Conservation (phyloP, 2,113 vertebrate species). For the Cyrtonyx montezumae region DNA sequence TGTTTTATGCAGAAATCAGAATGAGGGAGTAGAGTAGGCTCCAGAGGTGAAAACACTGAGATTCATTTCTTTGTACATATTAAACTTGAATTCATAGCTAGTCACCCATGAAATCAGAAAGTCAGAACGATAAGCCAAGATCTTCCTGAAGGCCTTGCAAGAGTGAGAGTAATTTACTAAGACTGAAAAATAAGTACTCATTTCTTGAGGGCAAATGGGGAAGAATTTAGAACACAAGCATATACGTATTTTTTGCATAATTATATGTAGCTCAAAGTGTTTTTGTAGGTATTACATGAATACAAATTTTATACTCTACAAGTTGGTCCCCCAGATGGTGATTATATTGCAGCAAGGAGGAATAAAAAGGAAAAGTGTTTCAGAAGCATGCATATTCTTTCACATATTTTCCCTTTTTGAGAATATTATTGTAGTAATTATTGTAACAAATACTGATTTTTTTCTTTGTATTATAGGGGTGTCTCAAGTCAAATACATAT, state of each 20-base stretch:
- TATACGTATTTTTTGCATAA: not conserved
- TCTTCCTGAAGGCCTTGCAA: conserved; percentile 9
- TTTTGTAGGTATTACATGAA: not conserved
- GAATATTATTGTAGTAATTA: not conserved
- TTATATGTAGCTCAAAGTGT: not conserved
- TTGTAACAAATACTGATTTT: not conserved
- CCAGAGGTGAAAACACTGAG: not conserved
- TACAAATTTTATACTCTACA: not conserved
- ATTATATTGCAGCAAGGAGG: not conserved
- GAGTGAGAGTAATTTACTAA: not conserved
- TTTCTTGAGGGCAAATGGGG: not conserved
- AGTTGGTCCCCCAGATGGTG: not conserved
- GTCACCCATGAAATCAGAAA: conserved; percentile 40
- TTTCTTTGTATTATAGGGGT: not conserved
- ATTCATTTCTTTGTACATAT: not conserved
- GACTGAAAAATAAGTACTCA: not conserved
- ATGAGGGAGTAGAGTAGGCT: not conserved
- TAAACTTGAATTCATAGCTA: conserved; percentile 18
- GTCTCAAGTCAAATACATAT: not conserved
- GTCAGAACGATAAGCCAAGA: not conserved
- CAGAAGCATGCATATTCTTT: not conserved
- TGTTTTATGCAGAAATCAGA: not conserved
- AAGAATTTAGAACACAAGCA: not conserved
- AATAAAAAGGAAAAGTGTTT: not conserved
- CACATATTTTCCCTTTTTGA: not conserved